A percentile compares a stretch with the other conserved stretches of the same genome.
Conservation (phyloP, 2,113 vertebrate genomes). For the Equus przewalskii region DNA sequence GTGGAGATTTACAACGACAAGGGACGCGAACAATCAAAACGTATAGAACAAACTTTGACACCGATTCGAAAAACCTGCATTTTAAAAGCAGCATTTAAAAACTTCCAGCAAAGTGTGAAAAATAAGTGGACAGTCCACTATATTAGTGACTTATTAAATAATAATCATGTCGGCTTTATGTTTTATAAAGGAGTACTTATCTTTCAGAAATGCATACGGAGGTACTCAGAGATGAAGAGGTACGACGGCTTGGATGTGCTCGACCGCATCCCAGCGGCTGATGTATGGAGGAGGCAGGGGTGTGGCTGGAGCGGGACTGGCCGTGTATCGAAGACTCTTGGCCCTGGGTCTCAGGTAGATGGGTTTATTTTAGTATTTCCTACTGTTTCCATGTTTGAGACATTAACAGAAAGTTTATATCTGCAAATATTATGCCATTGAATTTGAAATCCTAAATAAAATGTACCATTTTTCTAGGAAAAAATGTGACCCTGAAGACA, state of each 20-base stretch:
- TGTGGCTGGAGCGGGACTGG: neutral
- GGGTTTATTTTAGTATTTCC: neutral
- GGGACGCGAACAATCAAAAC: neutral
- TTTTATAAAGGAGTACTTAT: neutral
- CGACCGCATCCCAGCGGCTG: neutral
- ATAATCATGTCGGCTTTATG: neutral
- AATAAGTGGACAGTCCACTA: neutral
- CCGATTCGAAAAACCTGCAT: neutral
- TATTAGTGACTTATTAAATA: neutral
- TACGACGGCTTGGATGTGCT: neutral
- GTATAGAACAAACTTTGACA: neutral
- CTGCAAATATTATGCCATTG: neutral
- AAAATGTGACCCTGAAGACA: neutral
- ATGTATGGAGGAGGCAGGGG: neutral
- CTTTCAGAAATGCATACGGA: neutral
- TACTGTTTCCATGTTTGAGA: neutral
- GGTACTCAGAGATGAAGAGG: neutral
- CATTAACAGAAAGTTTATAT: neutral
- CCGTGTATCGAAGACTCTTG: neutral
- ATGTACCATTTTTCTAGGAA: neutral
- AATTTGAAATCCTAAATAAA: neutral
- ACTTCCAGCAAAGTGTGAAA: neutral
- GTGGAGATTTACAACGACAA: neutral
- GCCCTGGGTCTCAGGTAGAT: neutral
- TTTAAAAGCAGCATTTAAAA: neutral